Evolutionary conservation across 2,113 vertebrate species (phyloP).

Genomic region (Apus apus): DNA sequence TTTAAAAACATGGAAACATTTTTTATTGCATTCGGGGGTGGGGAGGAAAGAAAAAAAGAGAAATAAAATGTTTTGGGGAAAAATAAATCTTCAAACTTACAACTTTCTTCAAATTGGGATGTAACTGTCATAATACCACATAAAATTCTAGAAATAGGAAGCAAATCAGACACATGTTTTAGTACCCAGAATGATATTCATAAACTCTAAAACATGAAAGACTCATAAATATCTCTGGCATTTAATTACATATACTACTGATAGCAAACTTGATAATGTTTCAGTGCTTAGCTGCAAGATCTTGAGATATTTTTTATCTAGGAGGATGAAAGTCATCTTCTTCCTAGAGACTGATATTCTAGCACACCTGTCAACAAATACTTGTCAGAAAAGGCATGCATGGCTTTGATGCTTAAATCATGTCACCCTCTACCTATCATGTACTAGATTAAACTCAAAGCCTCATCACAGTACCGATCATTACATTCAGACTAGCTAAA

Average conservation of each 20-base stretch:
- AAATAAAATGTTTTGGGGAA: background rate
- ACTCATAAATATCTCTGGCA: accelerated
- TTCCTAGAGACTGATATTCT: background rate
- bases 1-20: background rate
- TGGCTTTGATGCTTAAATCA: conserved; percentile 21
- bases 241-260: background rate
- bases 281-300: background rate
- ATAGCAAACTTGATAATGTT: background rate
- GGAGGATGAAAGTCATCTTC: background rate
- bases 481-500: conserved; percentile 15
- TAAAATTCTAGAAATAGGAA: background rate
- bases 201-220: background rate
- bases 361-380: background rate
- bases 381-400: background rate
- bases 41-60: background rate
- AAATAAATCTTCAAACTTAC: background rate
- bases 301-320: background rate
- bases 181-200: background rate
- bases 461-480: conserved; percentile 8
- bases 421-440: background rate
- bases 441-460: conserved; percentile 20
- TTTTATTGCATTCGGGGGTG: background rate
- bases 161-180: background rate
- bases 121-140: background rate
- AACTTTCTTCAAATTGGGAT: background rate